A percentile compares a stretch with the other conserved stretches of the same genome.
These are phyloP conservation scores for Apistogramma diplotaenia DNA, from an alignment of 2,113 vertebrate species.

Conservation along the genomic window DNA sequence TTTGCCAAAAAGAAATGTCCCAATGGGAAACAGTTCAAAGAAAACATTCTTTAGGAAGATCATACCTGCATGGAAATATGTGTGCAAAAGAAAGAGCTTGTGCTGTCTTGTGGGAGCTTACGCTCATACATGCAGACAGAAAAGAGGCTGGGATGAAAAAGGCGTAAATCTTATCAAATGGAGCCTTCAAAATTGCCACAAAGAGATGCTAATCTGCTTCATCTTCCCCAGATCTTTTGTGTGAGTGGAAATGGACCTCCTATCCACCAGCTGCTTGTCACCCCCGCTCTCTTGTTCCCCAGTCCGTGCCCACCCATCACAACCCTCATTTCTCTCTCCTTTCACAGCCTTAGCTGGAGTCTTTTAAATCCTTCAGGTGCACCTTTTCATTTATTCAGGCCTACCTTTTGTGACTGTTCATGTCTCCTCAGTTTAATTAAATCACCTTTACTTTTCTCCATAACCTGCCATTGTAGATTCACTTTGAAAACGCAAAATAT, in stretches of 20 bases:
- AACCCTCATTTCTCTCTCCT: constrained; percentile 48
- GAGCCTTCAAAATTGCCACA: constrained; percentile 53
- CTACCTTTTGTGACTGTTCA: background rate
- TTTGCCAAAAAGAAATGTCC: background rate
- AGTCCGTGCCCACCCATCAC: constrained; percentile 54
- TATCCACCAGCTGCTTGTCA: constrained; percentile 3
- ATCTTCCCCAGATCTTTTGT: constrained; percentile 65
- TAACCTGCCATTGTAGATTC: background rate
- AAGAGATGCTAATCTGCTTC: constrained; percentile 66
- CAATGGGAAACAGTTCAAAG: background rate
- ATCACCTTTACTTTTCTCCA: background rate
- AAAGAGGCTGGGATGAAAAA: constrained; percentile 10
- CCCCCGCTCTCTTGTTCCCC: constrained; percentile 41
- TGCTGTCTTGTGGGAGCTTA: background rate
- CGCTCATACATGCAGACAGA: background rate
- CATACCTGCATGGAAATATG: background rate
- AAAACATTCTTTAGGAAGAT: background rate
- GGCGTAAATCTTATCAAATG: constrained; percentile 61
- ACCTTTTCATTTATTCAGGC: constrained; percentile 20
- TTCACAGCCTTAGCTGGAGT: constrained; percentile 39
- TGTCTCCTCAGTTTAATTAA: background rate
- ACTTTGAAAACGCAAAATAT: background rate
- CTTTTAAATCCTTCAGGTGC: constrained; percentile 14
- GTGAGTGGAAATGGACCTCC: constrained; percentile 66
- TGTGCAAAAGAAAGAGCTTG: background rate